Evolutionary conservation across 1,140 invertebrate species (phyloP), one percentile per base, ranked within the genome.

Genomic region (Camponotus pennsylvanicus): DNA sequence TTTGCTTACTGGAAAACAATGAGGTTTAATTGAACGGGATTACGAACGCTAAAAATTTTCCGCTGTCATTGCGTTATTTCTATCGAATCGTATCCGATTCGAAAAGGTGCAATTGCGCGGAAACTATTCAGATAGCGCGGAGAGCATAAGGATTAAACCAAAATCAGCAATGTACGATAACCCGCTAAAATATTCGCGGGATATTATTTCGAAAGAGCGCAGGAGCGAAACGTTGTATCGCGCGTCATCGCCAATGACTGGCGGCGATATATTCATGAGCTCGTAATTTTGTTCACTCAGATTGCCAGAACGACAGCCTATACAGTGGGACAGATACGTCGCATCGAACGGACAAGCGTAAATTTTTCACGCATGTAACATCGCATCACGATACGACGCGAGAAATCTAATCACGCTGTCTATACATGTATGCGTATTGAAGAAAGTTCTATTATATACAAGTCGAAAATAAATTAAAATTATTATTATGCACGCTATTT

Each of bases 241-340:
- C 67, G 79, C 79, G 45, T 82, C 55, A 45, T 2, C 40, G 69
- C 27, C 69, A 49, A 80, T 80, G 64, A n/a, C 57, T 61, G 63
- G 13, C 52, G 37, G 64, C 63, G 75, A 67, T 61, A 78, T 37
- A 83, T 83, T 83, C 79, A 83, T 83, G 69, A 83, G 55, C 40
- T 75, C 55, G 55, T 83, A 83, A 83, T 75, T 83, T 75, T 75
- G 79, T 83, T 83, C 79, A 83, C 69, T 83, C 69, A 69, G 27
- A 71, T 83, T 83, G 57, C 27, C 61, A 40, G 79, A 37, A n/a
- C 15, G 70, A 73, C 70, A 73, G 49, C 42, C 21, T 21, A 55
- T 52, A 55, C 15, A 82, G 21, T 18, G 27, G 55, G 27, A 77
- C 52, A 84, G 70, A 75, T 75, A 27, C 52, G 21, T 18, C 55